These are phyloP conservation scores for Sialia sialis DNA, from an alignment of 2,113 vertebrate genomes.

Conservation along the genomic window DNA sequence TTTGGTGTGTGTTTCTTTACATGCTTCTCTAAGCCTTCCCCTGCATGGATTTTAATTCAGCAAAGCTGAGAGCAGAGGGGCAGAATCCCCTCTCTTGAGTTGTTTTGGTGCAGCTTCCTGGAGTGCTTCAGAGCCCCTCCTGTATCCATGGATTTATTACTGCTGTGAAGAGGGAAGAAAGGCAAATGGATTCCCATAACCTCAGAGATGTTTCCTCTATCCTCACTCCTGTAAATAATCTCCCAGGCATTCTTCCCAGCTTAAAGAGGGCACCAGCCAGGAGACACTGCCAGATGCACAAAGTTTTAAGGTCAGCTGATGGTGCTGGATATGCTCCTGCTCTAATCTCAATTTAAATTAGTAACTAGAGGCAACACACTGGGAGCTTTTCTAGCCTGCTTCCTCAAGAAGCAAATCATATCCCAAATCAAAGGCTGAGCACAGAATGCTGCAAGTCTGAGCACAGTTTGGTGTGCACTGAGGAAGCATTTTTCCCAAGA, in stretches of 20 bases:
- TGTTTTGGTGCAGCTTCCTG: background rate
- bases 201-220: background rate
- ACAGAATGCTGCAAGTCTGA: background rate
- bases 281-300: background rate
- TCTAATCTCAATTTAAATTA: constrained; percentile 54
- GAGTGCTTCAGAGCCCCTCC: background rate
- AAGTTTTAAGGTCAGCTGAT: background rate
- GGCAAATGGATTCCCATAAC: background rate
- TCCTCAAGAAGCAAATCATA: constrained; percentile 40
- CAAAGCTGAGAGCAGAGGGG: background rate
- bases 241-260: background rate
- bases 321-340: background rate
- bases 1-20: background rate
- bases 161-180: background rate
- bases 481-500: background rate
- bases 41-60: background rate
- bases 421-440: background rate
- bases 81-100: background rate
- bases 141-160: background rate
- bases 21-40: background rate
- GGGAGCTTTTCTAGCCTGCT: background rate
- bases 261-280: background rate
- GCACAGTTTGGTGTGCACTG: background rate
- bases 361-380: constrained; percentile 34
- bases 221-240: background rate